Base-by-base conservation (phyloP, 2,113 vertebrate species). In the Brachypteracias leptosomus region DNA sequence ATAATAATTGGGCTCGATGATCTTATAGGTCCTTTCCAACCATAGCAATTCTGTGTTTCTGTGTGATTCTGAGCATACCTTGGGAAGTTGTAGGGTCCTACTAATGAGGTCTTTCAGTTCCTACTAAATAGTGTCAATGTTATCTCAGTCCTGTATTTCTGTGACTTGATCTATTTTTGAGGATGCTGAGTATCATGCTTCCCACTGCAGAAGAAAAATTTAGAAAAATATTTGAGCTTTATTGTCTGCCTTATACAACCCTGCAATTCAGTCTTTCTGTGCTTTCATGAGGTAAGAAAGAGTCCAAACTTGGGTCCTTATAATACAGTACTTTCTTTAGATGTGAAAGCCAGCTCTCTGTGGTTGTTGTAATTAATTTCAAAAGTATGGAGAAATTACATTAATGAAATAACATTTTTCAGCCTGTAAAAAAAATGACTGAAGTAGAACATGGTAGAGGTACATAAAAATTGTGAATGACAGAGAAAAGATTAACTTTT, bases 151-250 rank as follows among this genome's bases (percentile, higher is more conserved):
- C 46, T 5, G 2, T 40, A 21, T 68, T 55, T 79, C 63, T 90
- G 13, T 72, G 67, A 38, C 36, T 65, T 62, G 16, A 51, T 63
- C 35, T 11, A 16, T 85, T 92, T 70, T n/a, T 88, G 28, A 79
- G 42, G 47, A 75, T 66, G 31, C 46, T 42, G 21, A 59, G 4
- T 55, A 35, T 75, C 3, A 26, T 61, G 54, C 16, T 31, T 76
- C 26, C 40, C 11, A 58, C 8, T 35, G 29, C 47, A 59, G 21
- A 79, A 86, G 16, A 31, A 85, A 85, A 65, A 35, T 3, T 10
- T 0, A 0, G 1, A 66, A 36, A 47, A 47, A 49, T 8, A 59
- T 18, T 44, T 2, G 3, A 42, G 11, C 4, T 59, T 22, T 85
- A 5, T 51, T 85, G 3, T 63, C 25, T 42, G 13, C 8, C 7